phyloP scores from a whole-genome alignment of 2,113 vertebrate genomes.

The Elanoides forficatus region DNA sequence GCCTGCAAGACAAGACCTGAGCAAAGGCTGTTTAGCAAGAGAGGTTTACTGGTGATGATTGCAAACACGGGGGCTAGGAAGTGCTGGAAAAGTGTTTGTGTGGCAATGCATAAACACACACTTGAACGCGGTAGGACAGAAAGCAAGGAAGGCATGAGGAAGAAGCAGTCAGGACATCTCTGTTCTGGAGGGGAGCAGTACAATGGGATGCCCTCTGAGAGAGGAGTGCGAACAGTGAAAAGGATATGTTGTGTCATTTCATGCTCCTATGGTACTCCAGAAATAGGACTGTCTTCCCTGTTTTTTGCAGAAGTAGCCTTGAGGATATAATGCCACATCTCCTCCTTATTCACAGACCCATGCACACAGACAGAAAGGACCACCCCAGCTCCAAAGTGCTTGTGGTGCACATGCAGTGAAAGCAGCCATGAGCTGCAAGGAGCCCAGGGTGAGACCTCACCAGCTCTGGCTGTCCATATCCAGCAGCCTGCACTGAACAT shows the following conservation, averaged over 20 bases:
- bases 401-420: neutral
- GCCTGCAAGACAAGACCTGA: neutral
- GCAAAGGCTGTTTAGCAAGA: neutral
- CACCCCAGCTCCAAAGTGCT: neutral
- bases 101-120: neutral
- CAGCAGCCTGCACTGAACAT: neutral
- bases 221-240: neutral
- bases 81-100: neutral
- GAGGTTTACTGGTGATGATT: neutral
- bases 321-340: no score
- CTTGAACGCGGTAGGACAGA: neutral
- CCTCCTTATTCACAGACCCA: neutral
- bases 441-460: neutral
- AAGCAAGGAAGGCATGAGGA: neutral
- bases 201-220: neutral
- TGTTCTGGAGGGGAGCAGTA: neutral
- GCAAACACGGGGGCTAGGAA: neutral
- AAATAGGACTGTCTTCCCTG: neutral
- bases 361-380: neutral
- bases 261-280: neutral
- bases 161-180: neutral
- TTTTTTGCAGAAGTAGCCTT: neutral
- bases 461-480: no score
- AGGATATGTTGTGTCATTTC: no score
- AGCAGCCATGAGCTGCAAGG: no score